Base-by-base conservation (phyloP, 2,113 vertebrate species). In the Xenopus borealis region DNA sequence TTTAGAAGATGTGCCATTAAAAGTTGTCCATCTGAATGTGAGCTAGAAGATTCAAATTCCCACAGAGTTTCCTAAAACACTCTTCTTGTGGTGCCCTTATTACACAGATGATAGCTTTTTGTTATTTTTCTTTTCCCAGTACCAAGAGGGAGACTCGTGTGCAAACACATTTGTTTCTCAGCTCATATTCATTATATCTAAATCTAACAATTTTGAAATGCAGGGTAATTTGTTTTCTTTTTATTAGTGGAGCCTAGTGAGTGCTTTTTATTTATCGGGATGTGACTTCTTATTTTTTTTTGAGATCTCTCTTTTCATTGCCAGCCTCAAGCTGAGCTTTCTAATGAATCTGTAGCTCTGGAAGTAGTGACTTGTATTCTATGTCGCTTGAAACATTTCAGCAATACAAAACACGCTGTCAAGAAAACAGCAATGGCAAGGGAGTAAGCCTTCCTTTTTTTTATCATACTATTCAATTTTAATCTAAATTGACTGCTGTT, bases 221-320 rank as follows among this genome's bases (percentile, higher is more conserved):
- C 83, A 82, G 80, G 74, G 86, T 88, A 88, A 92, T 91, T 90
- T 88, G 78, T 88, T 91, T 88, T 83, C 73, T 78, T 86, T 88
- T 88, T 87, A 88, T 91, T 88, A 91, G 82, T 80, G 75, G 84
- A 89, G 81, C 82, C 85, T 82, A 83, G 85, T 81, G 82, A 80
- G 85, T 57, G 74, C 66, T 88, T 88, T 77, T 88, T 83, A 87
- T 87, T 88, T 88, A 75, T 78, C 81, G 72, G 58, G 0, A 13
- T 79, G 75, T 81, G 80, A 72, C 69, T 75, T n/a, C n/a, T n/a
- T n/a, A 82, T 88, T 89, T 84, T 88, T 86, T 40, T 85, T 81
- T 77, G 81, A 88, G 81, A 85, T 86, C 83, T 88, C 87, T 82
- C 81, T 87, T 83, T 47, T 86, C 83, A 83, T 69, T 77, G 82